Evolutionary conservation across 2,113 vertebrate species (phyloP).

Genomic region (Rhodinocichla rosea): DNA sequence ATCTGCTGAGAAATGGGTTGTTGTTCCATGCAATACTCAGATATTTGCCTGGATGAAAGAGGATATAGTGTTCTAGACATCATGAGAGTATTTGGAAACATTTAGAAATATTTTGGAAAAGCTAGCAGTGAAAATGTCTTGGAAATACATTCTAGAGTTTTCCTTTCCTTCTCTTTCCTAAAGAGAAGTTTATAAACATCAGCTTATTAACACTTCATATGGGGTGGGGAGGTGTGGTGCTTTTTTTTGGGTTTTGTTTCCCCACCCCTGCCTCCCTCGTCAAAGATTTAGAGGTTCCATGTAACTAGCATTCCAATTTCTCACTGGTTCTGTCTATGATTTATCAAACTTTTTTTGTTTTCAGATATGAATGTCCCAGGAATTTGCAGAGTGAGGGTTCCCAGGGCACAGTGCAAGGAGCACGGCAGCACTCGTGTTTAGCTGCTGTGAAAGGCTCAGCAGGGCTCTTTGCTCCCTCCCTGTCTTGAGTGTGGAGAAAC

Average conservation of each 20-base stretch:
- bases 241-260: not conserved
- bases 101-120: not conserved
- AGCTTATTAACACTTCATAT: not conserved
- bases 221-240: no score
- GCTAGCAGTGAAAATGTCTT: not conserved
- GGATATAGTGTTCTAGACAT: not conserved
- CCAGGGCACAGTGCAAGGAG: not conserved
- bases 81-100: not conserved
- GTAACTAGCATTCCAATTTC: not conserved
- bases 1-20: not conserved
- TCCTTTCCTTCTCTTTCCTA: not conserved
- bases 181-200: not conserved
- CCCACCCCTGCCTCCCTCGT: fast-evolving
- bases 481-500: not conserved
- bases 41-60: not conserved
- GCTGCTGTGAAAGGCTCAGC: not conserved
- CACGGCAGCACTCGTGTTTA: not conserved
- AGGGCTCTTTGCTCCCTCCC: not conserved
- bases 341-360: not conserved
- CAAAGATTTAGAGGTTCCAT: not conserved
- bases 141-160: not conserved
- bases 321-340: not conserved
- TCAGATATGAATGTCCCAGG: not conserved
- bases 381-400: not conserved
- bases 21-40: not conserved